Evolutionary conservation across 2,113 vertebrate genomes (phyloP), one percentile per base, ranked within the genome.

Genomic region (Cariama cristata): DNA sequence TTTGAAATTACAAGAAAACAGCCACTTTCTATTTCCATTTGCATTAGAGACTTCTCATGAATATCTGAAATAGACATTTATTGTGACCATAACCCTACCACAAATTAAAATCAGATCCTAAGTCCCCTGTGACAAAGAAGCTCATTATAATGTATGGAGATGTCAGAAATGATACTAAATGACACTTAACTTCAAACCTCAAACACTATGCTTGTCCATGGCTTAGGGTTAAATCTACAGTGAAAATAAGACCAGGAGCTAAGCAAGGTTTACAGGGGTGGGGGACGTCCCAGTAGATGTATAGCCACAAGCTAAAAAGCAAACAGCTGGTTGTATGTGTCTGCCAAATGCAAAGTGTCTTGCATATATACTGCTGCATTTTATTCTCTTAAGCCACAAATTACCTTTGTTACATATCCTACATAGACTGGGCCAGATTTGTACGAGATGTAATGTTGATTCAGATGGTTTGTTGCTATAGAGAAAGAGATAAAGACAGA

Each of bases 21-120:
- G 52, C 67, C 89, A 88, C 85, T 97, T 97, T 95, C 91, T 75
- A 58, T 97, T 97, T 98, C 95, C 80, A 64, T 95, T 97, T 98
- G 60, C 80, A 75, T 96, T 91, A 94, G 63, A 75, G 40, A 42
- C 76, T 96, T 97, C 64, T 82, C 71, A 74, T 81, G 88, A 91
- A 95, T 96, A 97, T 95, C 96, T 93, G 89, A 96, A 96, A 97
- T 93, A 97, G 97, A 97, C 96, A 44, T 98, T 98, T 97, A 97
- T 93, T 97, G 92, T 97, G 97, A 95, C 97, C 84, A 85, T 97
- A 98, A 97, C 86, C 63, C 69, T 93, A 90, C 96, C 96, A 85
- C 97, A 98, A 98, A 98, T 98, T 97, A 98, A 98, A 98, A 97
- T 98, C 98, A 98, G 97, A 96, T 90, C 73, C 71, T 17, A 74